These are phyloP conservation scores for Morpho achilles DNA, from an alignment of 2,888 invertebrate species.

Conservation along the genomic window DNA sequence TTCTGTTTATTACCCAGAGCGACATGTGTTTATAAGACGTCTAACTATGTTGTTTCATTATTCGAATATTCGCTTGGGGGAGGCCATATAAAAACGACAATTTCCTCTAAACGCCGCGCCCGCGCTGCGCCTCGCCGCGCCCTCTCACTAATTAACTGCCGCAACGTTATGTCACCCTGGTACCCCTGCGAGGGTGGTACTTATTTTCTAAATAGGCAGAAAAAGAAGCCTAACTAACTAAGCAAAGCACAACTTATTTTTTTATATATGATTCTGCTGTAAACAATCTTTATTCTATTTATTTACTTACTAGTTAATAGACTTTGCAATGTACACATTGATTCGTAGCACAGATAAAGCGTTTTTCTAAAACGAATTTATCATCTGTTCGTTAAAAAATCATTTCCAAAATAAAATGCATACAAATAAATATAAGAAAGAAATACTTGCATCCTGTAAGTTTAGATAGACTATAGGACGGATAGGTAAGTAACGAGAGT, in stretches of 20 bases:
- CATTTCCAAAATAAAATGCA: too few relatives aligned
- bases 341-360: too few relatives aligned
- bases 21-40: constrained; percentile 70
- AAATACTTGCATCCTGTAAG: too few relatives aligned
- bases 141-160: constrained; percentile 77
- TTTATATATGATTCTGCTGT: neutral
- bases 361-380: too few relatives aligned
- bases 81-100: constrained; percentile 78
- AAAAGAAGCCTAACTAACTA: constrained; percentile 1
- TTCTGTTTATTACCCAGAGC: constrained; percentile 62
- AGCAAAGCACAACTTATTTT: neutral
- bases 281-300: too few relatives aligned
- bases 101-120: constrained; percentile 76
- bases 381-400: too few relatives aligned
- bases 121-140: constrained; percentile 74
- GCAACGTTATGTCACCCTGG: constrained; percentile 76
- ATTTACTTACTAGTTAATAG: too few relatives aligned
- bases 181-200: constrained; percentile 63
- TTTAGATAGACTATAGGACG: too few relatives aligned
- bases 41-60: constrained; percentile 73
- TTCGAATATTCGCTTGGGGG: constrained; percentile 57
- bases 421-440: too few relatives aligned
- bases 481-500: too few relatives aligned
- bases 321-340: too few relatives aligned
- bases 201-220: constrained; percentile 44